These are phyloP conservation scores for Poeciliopsis gracilis DNA, from an alignment of 2,797 vertebrate species.

Conservation along the genomic window DNA sequence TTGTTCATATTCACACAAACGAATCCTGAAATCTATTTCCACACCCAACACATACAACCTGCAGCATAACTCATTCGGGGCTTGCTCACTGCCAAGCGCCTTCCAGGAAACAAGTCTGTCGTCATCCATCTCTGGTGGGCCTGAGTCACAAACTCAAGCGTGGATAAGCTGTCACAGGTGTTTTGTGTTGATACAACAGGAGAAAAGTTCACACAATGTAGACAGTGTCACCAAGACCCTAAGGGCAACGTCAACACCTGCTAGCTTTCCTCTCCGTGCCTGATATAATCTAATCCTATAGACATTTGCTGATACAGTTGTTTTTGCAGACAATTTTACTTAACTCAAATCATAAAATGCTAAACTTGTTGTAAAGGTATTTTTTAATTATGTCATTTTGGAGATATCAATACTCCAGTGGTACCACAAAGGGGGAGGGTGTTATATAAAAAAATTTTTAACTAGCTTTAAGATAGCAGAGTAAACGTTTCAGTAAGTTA, in stretches of 20 bases:
- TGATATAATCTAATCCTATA: background rate
- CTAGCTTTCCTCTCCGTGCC: slow-evolving; percentile 40
- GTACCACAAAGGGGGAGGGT: background rate
- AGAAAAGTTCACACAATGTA: slow-evolving; percentile 43
- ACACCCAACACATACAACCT: background rate
- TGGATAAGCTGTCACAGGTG: slow-evolving; percentile 63
- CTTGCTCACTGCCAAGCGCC: slow-evolving; percentile 5
- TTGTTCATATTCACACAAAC: slow-evolving; percentile 11
- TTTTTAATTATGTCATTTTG: background rate
- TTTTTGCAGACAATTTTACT: background rate
- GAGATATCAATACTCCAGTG: background rate
- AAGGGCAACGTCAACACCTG: slow-evolving; percentile 48
- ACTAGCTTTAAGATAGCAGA: background rate
- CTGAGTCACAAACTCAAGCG: slow-evolving; percentile 15
- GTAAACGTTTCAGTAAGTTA: background rate
- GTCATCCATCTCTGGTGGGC: slow-evolving; percentile 18
- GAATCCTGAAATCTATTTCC: slow-evolving; percentile 27
- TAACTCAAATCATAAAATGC: too few species aligned
- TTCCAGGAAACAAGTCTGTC: slow-evolving; percentile 17
- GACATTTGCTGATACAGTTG: slow-evolving; percentile 4
- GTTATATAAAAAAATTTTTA: background rate
- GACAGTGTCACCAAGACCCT: slow-evolving; percentile 27
- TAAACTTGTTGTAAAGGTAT: background rate
- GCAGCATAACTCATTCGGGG: slow-evolving; percentile 32
- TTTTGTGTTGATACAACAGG: slow-evolving; percentile 40